Percentiles rank a stretch among this genome's conserved stretches.
These are phyloP conservation scores for Procavia capensis DNA, from an alignment of 2,113 vertebrate species.

Conservation along the genomic window DNA sequence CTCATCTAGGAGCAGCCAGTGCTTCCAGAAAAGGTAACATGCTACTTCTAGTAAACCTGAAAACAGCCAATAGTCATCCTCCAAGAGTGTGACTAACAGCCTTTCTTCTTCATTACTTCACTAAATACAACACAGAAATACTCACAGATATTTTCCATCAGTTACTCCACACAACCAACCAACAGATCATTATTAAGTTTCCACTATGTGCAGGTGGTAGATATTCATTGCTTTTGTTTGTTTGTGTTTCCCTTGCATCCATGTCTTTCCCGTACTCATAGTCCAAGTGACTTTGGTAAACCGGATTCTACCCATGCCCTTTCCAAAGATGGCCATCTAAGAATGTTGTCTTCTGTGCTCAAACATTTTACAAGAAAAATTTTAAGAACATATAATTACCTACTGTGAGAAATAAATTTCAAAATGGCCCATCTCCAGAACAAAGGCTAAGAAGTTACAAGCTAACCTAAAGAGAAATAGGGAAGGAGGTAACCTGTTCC, in stretches of 20 bases:
- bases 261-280: not conserved
- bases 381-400: not conserved
- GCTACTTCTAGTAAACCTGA: constrained; percentile 15
- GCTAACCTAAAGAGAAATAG: too few relatives aligned
- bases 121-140: constrained; percentile 28
- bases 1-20: not conserved
- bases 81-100: not conserved
- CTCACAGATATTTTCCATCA: not conserved
- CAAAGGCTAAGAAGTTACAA: too few relatives aligned
- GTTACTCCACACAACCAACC: not conserved
- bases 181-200: not conserved
- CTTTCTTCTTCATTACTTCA: not conserved
- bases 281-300: not conserved
- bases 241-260: too few relatives aligned
- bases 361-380: not conserved
- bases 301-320: not conserved
- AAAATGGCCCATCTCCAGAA: too few relatives aligned
- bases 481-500: too few relatives aligned
- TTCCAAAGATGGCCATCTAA: not conserved
- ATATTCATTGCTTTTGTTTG: not conserved
- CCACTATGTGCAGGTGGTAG: not conserved
- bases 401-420: too few relatives aligned
- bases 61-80: constrained; percentile 53
- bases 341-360: too few relatives aligned
- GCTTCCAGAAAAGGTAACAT: not conserved